Evolutionary conservation across 1,140 invertebrate genomes (phyloP).

Genomic region (Euura lappo): DNA sequence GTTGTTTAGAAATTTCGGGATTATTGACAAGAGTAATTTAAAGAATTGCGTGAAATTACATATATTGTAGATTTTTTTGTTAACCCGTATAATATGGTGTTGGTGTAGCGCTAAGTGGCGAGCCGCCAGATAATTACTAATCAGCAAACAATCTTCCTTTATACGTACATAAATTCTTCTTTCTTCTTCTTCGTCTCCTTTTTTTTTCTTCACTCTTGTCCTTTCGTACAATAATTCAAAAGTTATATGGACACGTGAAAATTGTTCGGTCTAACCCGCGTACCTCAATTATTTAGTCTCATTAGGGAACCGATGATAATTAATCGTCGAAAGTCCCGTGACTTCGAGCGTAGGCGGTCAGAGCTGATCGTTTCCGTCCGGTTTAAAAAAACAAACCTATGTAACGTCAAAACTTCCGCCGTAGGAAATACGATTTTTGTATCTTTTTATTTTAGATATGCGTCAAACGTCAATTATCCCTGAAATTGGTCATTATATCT

Average conservation of each 20-base stretch:
- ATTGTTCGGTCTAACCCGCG: neutral
- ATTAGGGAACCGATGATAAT: slow-evolving; percentile 7
- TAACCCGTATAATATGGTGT: neutral
- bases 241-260: neutral
- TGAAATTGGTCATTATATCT: neutral
- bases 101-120: neutral
- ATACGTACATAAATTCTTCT: neutral
- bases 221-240: neutral
- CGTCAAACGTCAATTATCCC: neutral
- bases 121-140: neutral
- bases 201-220: neutral
- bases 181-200: neutral
- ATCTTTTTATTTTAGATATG: neutral
- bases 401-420: neutral
- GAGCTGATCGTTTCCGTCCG: slow-evolving; percentile 4
- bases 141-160: slow-evolving; percentile 3
- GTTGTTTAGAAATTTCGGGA: too few relatives aligned
- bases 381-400: neutral
- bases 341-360: neutral
- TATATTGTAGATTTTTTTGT: too few relatives aligned
- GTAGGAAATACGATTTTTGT: neutral
- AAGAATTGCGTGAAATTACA: too few relatives aligned
- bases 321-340: slow-evolving; percentile 5
- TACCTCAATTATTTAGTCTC: slow-evolving; percentile 1
- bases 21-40: too few relatives aligned